A percentile compares a stretch with the other conserved stretches of the same genome.
Evolutionary conservation across 2,797 vertebrate genomes (phyloP).

Genomic region (Mastacembelus armatus): DNA sequence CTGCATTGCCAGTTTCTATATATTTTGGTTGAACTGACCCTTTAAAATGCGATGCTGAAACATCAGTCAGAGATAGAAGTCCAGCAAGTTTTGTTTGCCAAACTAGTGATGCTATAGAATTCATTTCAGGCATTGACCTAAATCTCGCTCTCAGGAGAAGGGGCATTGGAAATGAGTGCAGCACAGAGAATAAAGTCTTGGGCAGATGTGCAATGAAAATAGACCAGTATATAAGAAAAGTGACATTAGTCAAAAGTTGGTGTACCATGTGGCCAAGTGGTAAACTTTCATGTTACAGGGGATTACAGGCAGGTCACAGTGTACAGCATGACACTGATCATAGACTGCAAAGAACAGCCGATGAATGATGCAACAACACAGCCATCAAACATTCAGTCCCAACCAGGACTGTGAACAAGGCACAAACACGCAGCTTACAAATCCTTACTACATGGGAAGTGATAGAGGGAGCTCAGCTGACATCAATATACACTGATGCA

Average conservation of each 20-base stretch:
- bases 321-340: too few species aligned
- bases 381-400: constrained; percentile 9
- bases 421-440: constrained; percentile 23
- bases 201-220: constrained; percentile 56
- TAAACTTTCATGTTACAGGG: constrained; percentile 32
- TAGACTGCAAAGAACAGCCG: too few species aligned
- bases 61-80: neutral
- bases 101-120: constrained; percentile 59
- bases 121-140: constrained; percentile 69
- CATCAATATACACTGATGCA: constrained; percentile 34
- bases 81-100: constrained; percentile 14
- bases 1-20: neutral
- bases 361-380: too few species aligned
- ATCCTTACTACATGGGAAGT: neutral
- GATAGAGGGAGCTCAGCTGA: constrained; percentile 7
- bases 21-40: neutral
- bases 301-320: constrained; percentile 41
- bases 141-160: constrained; percentile 67
- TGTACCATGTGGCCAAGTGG: constrained; percentile 13
- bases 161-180: constrained; percentile 52
- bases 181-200: constrained; percentile 47
- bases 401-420: constrained; percentile 6
- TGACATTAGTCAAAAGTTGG: constrained; percentile 37
- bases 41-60: neutral
- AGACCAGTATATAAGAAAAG: constrained; percentile 38